phyloP scores from a whole-genome alignment of 2,797 vertebrate genomes.

The Platalea minor region DNA sequence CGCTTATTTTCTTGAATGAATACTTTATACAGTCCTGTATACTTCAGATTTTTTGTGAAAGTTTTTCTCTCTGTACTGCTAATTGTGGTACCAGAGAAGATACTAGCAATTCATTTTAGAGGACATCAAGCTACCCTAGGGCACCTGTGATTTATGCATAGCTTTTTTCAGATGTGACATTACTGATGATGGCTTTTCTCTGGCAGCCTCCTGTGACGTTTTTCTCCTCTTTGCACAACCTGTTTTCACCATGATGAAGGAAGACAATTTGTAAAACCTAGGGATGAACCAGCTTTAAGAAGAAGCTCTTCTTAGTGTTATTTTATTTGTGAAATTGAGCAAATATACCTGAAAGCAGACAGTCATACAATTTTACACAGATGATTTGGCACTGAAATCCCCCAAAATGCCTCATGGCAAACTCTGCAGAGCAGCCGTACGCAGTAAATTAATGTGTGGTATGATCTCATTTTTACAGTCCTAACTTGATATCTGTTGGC shows the following conservation, averaged over 20 bases:
- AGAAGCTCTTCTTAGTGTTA: background rate
- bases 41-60: background rate
- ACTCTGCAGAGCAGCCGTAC: background rate
- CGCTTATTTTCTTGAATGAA: background rate
- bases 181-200: background rate
- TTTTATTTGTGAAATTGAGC: background rate
- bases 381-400: background rate
- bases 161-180: background rate
- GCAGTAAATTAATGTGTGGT: slow-evolving; percentile 26
- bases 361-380: background rate
- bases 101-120: background rate
- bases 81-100: background rate
- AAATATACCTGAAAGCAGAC: background rate
- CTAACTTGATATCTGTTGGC: background rate
- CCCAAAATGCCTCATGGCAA: background rate
- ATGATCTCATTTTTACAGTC: slow-evolving; percentile 30
- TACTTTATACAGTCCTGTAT: background rate
- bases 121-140: background rate
- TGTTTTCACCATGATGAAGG: background rate
- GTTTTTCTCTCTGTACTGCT: background rate
- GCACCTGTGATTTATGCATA: background rate
- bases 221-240: background rate
- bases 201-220: background rate
- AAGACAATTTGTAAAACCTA: background rate
- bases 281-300: background rate